Percentiles rank a stretch among this genome's conserved stretches.
phyloP scores from a whole-genome alignment of 2,113 vertebrate species.

The Neolamprologus falcicula region DNA sequence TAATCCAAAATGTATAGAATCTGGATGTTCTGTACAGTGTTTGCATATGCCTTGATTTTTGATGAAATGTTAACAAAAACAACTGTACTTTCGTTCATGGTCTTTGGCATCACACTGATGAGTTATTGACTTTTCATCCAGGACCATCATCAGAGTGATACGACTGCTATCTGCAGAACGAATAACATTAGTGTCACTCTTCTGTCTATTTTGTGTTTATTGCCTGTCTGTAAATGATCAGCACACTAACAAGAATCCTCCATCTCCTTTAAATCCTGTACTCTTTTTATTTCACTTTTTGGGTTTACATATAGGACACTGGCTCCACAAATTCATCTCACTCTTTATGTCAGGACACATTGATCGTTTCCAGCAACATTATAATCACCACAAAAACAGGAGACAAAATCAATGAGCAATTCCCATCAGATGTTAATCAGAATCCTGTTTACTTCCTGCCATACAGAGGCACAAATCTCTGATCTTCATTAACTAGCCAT shows the following conservation, averaged over 20 bases:
- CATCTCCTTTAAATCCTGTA: background rate
- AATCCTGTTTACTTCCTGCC: slow-evolving; percentile 43
- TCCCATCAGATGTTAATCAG: slow-evolving; percentile 54
- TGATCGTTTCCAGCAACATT: slow-evolving; percentile 44
- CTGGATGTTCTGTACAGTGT: background rate
- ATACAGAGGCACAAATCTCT: slow-evolving; percentile 22
- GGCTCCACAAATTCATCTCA: background rate
- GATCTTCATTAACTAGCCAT: slow-evolving; percentile 42
- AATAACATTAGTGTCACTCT: background rate
- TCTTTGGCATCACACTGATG: background rate
- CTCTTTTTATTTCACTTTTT: background rate
- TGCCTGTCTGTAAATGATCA: background rate
- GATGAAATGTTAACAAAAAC: background rate
- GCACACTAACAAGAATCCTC: background rate
- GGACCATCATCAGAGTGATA: background rate
- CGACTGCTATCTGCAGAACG: background rate
- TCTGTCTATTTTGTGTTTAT: background rate
- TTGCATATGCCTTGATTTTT: background rate
- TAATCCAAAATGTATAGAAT: background rate
- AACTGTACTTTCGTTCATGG: background rate
- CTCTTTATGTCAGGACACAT: background rate
- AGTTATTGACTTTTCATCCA: background rate
- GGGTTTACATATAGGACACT: background rate
- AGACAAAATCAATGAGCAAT: slow-evolving; percentile 54
- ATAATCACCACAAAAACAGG: slow-evolving; percentile 31